Conservation (phyloP, 1,140 invertebrate genomes). For the Plutomurus gul region DNA sequence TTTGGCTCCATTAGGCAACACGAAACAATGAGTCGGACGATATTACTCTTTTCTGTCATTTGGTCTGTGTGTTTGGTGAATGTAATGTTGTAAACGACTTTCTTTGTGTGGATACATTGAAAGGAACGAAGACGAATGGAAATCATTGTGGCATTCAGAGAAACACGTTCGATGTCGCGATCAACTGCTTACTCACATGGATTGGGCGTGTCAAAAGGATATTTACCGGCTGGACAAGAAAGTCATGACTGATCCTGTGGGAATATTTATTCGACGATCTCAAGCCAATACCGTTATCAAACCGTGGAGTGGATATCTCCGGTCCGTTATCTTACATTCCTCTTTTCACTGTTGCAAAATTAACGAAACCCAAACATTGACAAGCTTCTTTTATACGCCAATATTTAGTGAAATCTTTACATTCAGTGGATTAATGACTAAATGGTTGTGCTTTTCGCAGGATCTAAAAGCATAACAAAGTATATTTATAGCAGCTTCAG, state of each 20-base stretch:
- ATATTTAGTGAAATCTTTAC: too few species aligned
- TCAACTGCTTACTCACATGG: slow-evolving; percentile 63
- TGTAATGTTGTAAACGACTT: neutral
- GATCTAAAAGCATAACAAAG: too few species aligned
- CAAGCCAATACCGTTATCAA: slow-evolving; percentile 49
- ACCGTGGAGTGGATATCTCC: slow-evolving; percentile 47
- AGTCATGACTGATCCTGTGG: neutral
- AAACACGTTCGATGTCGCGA: slow-evolving; percentile 64
- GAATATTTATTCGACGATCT: slow-evolving; percentile 31
- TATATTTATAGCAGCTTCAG: too few species aligned
- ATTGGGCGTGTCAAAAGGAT: slow-evolving; percentile 67
- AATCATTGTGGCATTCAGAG: slow-evolving; percentile 65
- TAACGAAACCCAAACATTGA: too few species aligned
- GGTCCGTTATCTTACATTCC: slow-evolving; percentile 8
- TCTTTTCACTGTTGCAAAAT: too few species aligned
- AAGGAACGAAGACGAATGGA: slow-evolving; percentile 64
- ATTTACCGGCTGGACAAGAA: slow-evolving; percentile 62
- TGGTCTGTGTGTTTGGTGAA: neutral
- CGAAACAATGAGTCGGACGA: neutral
- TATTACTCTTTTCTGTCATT: neutral
- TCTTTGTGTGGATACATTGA: neutral
- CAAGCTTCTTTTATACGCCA: too few species aligned
- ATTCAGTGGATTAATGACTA: too few species aligned
- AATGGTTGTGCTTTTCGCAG: too few species aligned
- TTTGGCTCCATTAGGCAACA: too few species aligned